Conservation (phyloP, 2,888 invertebrate genomes). For the Agonum fuliginosum region DNA sequence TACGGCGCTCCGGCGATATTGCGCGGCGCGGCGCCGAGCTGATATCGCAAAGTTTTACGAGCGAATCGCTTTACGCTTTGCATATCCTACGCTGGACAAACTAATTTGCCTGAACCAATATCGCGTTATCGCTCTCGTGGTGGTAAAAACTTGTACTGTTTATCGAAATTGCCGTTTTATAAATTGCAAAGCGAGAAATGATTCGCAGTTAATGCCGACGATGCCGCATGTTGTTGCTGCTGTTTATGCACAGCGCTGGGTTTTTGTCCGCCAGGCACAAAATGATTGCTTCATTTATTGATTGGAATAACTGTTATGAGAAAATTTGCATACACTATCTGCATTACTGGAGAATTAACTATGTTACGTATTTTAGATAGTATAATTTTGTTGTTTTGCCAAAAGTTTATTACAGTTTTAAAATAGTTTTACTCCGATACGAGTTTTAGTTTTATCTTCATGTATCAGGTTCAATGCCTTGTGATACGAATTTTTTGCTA, state of each 20-base stretch:
- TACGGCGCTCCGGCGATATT: constrained; percentile 5
- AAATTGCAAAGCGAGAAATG: constrained; percentile 57
- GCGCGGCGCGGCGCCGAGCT: constrained; percentile 7
- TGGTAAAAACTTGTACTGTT: constrained; percentile 56
- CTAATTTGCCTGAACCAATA: constrained; percentile 59
- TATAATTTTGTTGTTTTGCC: background rate
- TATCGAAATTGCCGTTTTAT: constrained; percentile 56
- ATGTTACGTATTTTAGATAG: constrained; percentile 18
- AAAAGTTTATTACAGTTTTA: constrained; percentile 15
- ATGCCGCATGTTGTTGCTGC: background rate
- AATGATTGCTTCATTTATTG: constrained; percentile 48
- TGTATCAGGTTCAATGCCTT: constrained; percentile 12
- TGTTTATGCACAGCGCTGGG: constrained; percentile 32
- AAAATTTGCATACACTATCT: constrained; percentile 37
- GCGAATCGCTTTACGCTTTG: constrained; percentile 34
- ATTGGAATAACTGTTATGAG: constrained; percentile 42
- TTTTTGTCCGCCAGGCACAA: constrained; percentile 34
- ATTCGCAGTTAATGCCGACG: constrained; percentile 42
- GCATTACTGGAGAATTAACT: constrained; percentile 14
- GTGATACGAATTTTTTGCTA: background rate
- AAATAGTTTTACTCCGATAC: constrained; percentile 27
- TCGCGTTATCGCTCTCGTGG: constrained; percentile 45
- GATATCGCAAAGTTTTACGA: constrained; percentile 42
- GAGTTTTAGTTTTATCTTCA: constrained; percentile 27
- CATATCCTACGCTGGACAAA: constrained; percentile 50